phyloP scores from a whole-genome alignment of 2,797 vertebrate genomes.

The Babyrousa celebensis region DNA sequence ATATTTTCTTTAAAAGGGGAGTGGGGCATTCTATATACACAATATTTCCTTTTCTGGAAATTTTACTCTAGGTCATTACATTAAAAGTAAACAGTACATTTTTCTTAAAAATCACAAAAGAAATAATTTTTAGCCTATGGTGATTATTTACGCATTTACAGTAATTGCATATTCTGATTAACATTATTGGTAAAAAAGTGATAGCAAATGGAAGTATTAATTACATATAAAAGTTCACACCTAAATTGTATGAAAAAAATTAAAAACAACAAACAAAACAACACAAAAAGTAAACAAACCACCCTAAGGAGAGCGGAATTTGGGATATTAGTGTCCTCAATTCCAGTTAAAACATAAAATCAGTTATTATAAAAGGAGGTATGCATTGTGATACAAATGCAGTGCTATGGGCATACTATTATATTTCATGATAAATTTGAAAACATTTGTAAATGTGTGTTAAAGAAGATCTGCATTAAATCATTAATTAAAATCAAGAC shows the following conservation, averaged over 20 bases:
- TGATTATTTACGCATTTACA: conserved; percentile 6
- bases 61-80: conserved; percentile 9
- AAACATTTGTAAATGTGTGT: neutral
- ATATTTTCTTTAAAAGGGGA: conserved; percentile 31
- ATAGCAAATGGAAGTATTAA: neutral
- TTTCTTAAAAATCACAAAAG: conserved; percentile 40
- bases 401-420: neutral
- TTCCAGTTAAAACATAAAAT: neutral
- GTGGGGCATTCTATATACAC: neutral
- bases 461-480: neutral
- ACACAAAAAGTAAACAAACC: neutral
- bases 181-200: neutral
- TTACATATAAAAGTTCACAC: neutral
- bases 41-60: neutral
- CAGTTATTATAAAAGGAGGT: neutral
- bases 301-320: neutral
- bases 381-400: neutral
- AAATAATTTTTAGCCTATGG: conserved; percentile 41
- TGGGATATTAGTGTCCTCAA: neutral
- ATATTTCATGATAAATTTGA: neutral
- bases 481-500: neutral
- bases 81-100: conserved; percentile 34
- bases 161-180: neutral
- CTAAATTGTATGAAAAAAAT: neutral
- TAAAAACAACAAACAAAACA: neutral